These are phyloP conservation scores for Macquaria ambigua DNA, from an alignment of 2,113 vertebrate genomes.

Conservation along the genomic window DNA sequence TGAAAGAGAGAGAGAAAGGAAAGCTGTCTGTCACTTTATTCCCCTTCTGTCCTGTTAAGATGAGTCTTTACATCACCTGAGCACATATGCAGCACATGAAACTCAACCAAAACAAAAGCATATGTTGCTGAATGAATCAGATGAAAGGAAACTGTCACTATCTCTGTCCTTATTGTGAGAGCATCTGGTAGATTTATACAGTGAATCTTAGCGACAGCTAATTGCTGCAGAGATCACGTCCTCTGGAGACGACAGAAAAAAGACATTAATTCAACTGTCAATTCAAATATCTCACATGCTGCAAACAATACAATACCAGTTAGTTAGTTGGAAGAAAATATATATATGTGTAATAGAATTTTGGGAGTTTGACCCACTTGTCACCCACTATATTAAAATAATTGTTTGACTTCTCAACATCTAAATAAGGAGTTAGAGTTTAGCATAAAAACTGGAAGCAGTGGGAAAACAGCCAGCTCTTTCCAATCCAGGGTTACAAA, in stretches of 20 bases:
- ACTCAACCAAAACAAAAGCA: slow-evolving; percentile 23
- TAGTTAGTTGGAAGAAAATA: neutral
- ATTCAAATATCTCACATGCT: neutral
- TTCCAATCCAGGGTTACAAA: too few species aligned
- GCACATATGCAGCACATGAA: neutral
- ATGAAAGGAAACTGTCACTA: neutral
- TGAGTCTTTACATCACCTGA: neutral
- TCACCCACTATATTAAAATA: neutral
- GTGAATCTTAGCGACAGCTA: slow-evolving; percentile 15
- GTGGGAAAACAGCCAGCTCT: too few species aligned
- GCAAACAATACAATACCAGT: neutral
- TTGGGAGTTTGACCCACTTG: too few species aligned
- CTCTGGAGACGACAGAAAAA: slow-evolving; percentile 26
- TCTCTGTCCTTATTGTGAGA: neutral
- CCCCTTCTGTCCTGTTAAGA: neutral
- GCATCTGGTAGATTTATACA: slow-evolving; percentile 15
- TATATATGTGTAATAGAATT: too few species aligned
- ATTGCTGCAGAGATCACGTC: slow-evolving; percentile 49
- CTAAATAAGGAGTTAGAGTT: too few species aligned
- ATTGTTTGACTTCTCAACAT: too few species aligned
- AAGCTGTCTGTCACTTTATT: neutral
- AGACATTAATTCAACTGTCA: neutral
- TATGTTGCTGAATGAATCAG: slow-evolving; percentile 15
- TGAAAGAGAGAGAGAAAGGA: neutral
- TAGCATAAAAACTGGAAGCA: too few species aligned